Conservation (phyloP, 2,113 vertebrate genomes). For the Sinocyclocheilus anshuiensis region DNA sequence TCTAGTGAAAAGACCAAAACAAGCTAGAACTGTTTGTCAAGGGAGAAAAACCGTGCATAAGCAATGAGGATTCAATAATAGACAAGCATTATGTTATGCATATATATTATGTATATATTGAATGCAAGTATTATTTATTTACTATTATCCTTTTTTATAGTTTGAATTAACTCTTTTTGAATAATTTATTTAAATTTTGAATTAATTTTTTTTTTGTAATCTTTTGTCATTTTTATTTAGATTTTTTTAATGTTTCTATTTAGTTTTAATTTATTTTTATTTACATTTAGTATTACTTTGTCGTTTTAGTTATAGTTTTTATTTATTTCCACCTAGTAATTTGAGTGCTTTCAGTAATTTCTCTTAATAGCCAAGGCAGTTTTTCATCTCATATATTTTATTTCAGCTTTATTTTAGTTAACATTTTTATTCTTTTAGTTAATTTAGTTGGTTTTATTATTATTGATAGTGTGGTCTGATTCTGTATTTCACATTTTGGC, state of each 20-base stretch:
- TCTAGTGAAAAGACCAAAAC: conserved; percentile 16
- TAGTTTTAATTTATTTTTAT: not conserved
- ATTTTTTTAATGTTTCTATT: not conserved
- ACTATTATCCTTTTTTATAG: not conserved
- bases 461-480: not conserved
- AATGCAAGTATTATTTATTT: too few species aligned
- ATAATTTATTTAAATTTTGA: too few species aligned
- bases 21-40: too few species aligned
- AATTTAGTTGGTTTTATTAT: not conserved
- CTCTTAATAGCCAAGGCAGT: not conserved
- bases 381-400: not conserved
- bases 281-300: too few species aligned
- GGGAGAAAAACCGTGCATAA: too few species aligned
- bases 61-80: too few species aligned
- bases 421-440: not conserved
- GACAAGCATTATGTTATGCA: too few species aligned
- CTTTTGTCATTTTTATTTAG: not conserved
- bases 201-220: not conserved
- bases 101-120: not conserved
- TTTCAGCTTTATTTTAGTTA: not conserved
- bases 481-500: not conserved
- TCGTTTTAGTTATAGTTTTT: too few species aligned
- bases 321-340: not conserved
- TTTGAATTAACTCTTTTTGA: too few species aligned
- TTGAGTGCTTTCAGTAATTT: not conserved